These are phyloP conservation scores for Tipula unca DNA, from an alignment of 2,888 invertebrate species.

Conservation along the genomic window DNA sequence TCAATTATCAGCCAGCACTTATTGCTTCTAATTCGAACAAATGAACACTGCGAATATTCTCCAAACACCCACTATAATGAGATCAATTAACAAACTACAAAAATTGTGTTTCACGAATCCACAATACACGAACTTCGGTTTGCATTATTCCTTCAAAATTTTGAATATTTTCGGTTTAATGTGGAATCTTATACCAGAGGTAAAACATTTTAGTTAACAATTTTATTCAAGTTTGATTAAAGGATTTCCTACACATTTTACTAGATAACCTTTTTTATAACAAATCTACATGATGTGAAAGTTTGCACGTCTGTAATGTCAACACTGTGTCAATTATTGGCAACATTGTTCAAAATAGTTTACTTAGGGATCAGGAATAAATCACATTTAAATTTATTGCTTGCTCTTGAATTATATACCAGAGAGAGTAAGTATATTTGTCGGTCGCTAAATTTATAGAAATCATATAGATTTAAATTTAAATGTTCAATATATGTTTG, in stretches of 20 bases:
- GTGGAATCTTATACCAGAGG: neutral
- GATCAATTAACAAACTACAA: no score
- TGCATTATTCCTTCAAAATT: neutral
- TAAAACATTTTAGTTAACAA: neutral
- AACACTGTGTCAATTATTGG: neutral
- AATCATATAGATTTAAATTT: no score
- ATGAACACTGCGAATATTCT: no score
- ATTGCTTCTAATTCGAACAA: no score
- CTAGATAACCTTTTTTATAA: neutral
- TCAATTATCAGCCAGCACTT: no score
- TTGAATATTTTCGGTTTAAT: neutral
- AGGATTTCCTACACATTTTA: neutral
- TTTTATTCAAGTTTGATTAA: neutral
- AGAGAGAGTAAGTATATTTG: neutral
- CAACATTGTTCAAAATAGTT: neutral
- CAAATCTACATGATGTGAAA: neutral
- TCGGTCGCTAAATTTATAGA: no score
- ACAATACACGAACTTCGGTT: no score
- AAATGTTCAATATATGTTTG: no score
- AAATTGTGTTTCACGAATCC: no score
- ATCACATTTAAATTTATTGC: neutral
- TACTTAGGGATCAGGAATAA: neutral
- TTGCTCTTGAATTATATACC: neutral
- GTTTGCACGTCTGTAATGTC: neutral
- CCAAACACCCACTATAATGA: no score